Evolutionary conservation across 2,797 vertebrate species (phyloP), one percentile per base, ranked within the genome.

Genomic region (Lindbergichthys nudifrons): DNA sequence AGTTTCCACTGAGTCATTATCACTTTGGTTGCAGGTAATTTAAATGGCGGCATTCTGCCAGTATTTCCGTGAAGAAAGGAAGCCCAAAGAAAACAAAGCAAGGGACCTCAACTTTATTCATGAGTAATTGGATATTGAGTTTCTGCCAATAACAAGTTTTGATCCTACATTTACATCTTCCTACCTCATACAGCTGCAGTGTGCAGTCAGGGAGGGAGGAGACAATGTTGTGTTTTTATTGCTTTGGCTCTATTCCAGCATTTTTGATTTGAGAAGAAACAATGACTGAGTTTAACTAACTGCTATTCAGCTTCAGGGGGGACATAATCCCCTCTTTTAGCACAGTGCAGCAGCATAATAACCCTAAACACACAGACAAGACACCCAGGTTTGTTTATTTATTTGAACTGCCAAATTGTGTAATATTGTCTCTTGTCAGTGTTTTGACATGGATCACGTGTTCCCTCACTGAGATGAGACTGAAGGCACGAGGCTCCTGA

Each of bases 1-100:
- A 36, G 43, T 70, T 75, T 71, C 69, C 65, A 72, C n/a, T n/a
- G 32, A 67, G 75, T 43, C 26, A 53, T 77, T 83, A 72, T 85
- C 66, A 54, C 69, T 68, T 57, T 39, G 30, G 45, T 54, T 26
- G 19, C 65, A 72, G 63, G 73, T 86, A 19, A 82, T 83, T 82
- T 70, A 61, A 81, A 73, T 69, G 46, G 45, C 69, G 73, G 52
- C 47, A 13, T 16, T 2, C 73, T 75, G 81, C 75, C 77, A 76
- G 19, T 48, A 21, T 53, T 72, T 51, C 16, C 12, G 16, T 57
- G 43, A 80, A 32, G 15, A 64, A 72, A 83, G 69, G 9, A 56
- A 54, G 48, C 52, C 62, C 16, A 57, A 69, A 74, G 43, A 77
- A 66, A 75, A 62, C 30, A 26, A 66, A 51, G 30, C 5, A 58